phyloP scores from a whole-genome alignment of 1,140 invertebrate genomes.

The Cotesia glomerata region DNA sequence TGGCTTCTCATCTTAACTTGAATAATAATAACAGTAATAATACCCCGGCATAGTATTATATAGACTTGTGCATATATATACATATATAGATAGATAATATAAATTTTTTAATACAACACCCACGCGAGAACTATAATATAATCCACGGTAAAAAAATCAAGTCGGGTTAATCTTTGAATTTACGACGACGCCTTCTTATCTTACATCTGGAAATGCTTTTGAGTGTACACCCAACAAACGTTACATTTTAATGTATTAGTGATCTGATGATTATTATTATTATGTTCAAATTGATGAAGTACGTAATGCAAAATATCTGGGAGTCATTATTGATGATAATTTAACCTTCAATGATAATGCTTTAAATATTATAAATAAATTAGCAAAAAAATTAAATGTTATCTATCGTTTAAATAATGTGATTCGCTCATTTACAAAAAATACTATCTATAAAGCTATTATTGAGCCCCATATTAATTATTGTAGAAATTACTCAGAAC shows the following conservation, averaged over 20 bases:
- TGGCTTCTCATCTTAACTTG: not conserved
- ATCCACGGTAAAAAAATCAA: not conserved
- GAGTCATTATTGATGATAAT: not conserved
- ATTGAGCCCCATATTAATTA: not conserved
- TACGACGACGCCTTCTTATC: slow-evolving; percentile 19
- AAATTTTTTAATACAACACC: not conserved
- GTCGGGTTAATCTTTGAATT: slow-evolving; percentile 16
- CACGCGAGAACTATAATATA: not conserved
- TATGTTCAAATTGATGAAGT: not conserved
- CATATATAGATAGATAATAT: no score
- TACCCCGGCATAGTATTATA: not conserved
- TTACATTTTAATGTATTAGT: no score
- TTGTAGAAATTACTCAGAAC: not conserved
- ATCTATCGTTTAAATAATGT: not conserved
- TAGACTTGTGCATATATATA: no score
- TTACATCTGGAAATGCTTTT: slow-evolving; percentile 4
- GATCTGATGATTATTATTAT: no score
- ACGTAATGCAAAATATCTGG: not conserved
- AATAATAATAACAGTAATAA: not conserved
- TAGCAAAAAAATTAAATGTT: not conserved
- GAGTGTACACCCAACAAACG: not conserved
- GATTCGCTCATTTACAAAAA: not conserved
- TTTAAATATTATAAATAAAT: not conserved
- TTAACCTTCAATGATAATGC: not conserved
- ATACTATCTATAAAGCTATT: not conserved